Evolutionary conservation across 2,113 vertebrate species (phyloP), one percentile per base, ranked within the genome.

Genomic region (Hyla sarda): DNA sequence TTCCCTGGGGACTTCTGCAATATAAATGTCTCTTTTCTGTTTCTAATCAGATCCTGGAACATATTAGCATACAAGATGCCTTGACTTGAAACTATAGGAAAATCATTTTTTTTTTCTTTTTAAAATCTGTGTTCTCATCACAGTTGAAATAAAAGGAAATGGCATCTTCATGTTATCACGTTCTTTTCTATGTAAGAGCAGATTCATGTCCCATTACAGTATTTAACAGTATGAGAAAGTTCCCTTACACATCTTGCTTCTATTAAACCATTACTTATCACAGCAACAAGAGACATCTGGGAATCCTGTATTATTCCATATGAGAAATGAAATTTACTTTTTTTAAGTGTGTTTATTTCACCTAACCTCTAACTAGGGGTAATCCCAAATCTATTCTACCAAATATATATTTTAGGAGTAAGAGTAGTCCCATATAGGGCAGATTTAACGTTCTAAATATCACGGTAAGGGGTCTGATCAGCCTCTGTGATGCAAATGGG

Each of bases 1-100:
- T 41, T 74, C 85, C 78, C 67, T 47, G 3, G 78, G 67, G 78
- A 87, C 28, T n/a, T 82, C 45, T 81, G 77, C 78, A 87, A 87
- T 71, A 87, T 81, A 82, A 87, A 82, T 82, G 77, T 74, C 85
- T 87, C 77, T 82, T 87, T 87, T 87, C 85, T 87, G 85, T 72
- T 87, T 87, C 81, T 78, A 87, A 82, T 87, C 78, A 87, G 77
- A 87, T 82, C 78, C 85, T 87, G 85, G 85, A 87, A 87, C 85
- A 82, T 74, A 87, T 87, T 87, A 73, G 50, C 78, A 87, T 81
- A 82, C 78, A 82, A 87, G 77, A 82, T 81, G 77, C 67, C 82
- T 82, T 82, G 50, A 82, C 67, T 82, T 48, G 37, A 87, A 87
- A 87, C 71, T 82, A 73, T 73, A 87, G 28, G 37, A 79, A 86